Percentiles rank a stretch among this genome's conserved stretches.
phyloP scores from a whole-genome alignment of 1,140 invertebrate genomes.

The Physella acuta region DNA sequence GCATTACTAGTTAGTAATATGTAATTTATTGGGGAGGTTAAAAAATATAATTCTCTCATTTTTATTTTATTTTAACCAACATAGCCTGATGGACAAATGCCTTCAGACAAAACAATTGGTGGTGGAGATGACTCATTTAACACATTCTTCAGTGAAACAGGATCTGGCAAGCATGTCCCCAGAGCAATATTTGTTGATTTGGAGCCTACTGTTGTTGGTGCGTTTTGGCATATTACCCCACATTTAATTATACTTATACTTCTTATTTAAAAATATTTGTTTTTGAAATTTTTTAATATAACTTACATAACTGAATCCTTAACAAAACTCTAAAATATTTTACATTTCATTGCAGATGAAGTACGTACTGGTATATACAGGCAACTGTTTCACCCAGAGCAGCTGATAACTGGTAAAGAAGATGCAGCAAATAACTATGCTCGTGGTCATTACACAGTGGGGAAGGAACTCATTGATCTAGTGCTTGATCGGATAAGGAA shows the following conservation, averaged over 20 bases:
- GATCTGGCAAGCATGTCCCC: background rate
- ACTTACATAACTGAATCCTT: too few relatives aligned
- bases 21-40: too few relatives aligned
- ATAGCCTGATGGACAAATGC: background rate
- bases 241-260: too few relatives aligned
- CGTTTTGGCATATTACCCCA: too few relatives aligned
- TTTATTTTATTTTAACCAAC: background rate
- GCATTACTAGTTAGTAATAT: too few relatives aligned
- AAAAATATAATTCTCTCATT: too few relatives aligned
- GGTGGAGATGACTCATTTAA: background rate
- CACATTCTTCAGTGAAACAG: background rate
- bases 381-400: background rate
- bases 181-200: background rate
- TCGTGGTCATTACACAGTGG: conserved; percentile 65
- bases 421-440: background rate
- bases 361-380: background rate
- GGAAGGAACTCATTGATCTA: conserved; percentile 61
- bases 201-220: background rate
- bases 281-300: too few relatives aligned
- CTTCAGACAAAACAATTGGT: conserved; percentile 1
- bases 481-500: conserved; percentile 58
- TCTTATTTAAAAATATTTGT: too few relatives aligned
- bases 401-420: background rate
- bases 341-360: background rate
- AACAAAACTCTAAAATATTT: too few relatives aligned